Conservation (phyloP, 1,140 invertebrate genomes). For the Chionoecetes opilio region DNA sequence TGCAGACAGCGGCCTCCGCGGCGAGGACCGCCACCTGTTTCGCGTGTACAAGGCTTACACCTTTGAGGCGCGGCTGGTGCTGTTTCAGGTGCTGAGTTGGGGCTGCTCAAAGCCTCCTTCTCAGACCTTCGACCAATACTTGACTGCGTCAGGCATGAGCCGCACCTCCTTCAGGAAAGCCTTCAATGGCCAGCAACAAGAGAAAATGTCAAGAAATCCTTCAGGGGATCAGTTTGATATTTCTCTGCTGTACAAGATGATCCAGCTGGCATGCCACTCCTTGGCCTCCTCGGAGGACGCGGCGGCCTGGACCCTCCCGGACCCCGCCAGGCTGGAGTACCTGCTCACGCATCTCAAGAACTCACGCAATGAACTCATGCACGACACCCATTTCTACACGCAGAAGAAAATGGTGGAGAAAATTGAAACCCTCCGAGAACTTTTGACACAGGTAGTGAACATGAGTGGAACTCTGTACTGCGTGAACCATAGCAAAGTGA, state of each 20-base stretch:
- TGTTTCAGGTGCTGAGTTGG: slow-evolving; percentile 57
- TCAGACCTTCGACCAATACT: slow-evolving; percentile 54
- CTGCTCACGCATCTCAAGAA: slow-evolving; percentile 59
- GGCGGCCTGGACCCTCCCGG: slow-evolving; percentile 11
- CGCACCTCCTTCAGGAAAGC: neutral
- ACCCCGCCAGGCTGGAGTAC: slow-evolving; percentile 46
- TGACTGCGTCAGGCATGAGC: neutral
- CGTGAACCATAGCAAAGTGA: neutral
- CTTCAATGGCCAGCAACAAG: slow-evolving; percentile 11
- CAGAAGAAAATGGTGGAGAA: slow-evolving; percentile 54
- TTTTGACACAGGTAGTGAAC: neutral
- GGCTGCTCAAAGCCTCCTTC: slow-evolving; percentile 51
- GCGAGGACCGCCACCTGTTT: slow-evolving; percentile 58
- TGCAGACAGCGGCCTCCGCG: neutral
- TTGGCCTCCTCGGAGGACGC: slow-evolving; percentile 30
- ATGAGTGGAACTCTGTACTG: slow-evolving; percentile 32
- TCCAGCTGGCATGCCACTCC: slow-evolving; percentile 48
- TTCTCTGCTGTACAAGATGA: slow-evolving; percentile 58
- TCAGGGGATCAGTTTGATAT: slow-evolving; percentile 56
- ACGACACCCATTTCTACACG: neutral
- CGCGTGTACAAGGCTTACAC: slow-evolving; percentile 55
- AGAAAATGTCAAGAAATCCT: slow-evolving; percentile 40
- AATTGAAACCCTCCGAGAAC: slow-evolving; percentile 47
- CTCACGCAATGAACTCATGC: slow-evolving; percentile 54
- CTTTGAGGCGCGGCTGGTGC: slow-evolving; percentile 34